phyloP scores from a whole-genome alignment of 1,140 invertebrate genomes.

The Theocolax elegans region DNA sequence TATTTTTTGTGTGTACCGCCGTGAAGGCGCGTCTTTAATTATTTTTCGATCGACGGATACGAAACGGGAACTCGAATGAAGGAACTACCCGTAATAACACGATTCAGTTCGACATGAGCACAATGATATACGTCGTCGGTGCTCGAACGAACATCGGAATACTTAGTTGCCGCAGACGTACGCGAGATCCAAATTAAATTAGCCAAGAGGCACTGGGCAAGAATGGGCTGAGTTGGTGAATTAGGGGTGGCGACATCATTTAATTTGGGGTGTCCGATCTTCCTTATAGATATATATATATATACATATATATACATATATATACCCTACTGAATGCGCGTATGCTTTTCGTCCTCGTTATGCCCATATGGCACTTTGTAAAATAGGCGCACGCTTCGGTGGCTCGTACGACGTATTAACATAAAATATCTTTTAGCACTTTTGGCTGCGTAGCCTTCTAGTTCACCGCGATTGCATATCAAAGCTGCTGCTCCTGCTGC shows the following conservation, averaged over 20 bases:
- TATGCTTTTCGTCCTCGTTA: constrained; percentile 9
- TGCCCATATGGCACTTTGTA: constrained; percentile 45
- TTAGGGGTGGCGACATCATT: constrained; percentile 58
- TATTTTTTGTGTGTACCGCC: too few species aligned
- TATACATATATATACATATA: neutral
- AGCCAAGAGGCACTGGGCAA: constrained; percentile 49
- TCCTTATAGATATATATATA: neutral
- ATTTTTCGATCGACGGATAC: neutral
- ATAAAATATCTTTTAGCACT: constrained; percentile 34
- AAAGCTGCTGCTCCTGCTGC: constrained; percentile 6
- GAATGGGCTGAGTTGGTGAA: constrained; percentile 54
- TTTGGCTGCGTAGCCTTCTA: neutral
- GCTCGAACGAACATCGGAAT: neutral
- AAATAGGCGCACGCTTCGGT: constrained; percentile 20
- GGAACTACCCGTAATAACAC: too few species aligned
- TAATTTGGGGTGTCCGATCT: constrained; percentile 52
- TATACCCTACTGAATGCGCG: neutral
- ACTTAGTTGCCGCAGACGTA: constrained; percentile 36
- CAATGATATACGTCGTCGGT: neutral
- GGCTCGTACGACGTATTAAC: constrained; percentile 17
- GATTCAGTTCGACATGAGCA: too few species aligned
- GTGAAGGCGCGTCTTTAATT: neutral
- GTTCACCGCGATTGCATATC: constrained; percentile 35
- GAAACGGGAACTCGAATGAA: too few species aligned
- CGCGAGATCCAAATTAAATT: constrained; percentile 56